These are phyloP conservation scores for Polyommatus icarus DNA, from an alignment of 2,888 invertebrate genomes.

Conservation along the genomic window DNA sequence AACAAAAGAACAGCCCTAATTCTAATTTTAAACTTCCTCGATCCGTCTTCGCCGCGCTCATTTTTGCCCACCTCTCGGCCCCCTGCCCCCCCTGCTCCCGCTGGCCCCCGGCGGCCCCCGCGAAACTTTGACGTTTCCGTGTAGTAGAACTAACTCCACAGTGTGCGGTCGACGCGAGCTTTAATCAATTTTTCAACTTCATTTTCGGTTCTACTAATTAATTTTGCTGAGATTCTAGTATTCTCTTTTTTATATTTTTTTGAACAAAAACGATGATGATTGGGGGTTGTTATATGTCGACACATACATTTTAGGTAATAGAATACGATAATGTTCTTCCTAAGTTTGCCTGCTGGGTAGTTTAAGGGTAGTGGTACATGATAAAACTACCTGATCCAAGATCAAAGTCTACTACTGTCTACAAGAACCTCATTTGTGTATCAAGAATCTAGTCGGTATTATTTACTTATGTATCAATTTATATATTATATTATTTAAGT, in stretches of 20 bases:
- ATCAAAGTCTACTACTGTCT: too few species aligned
- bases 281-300: neutral
- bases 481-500: too few species aligned
- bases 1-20: conserved; percentile 45
- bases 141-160: conserved; percentile 53
- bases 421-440: too few species aligned
- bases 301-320: neutral
- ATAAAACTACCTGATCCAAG: too few species aligned
- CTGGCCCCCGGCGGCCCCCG: conserved; percentile 38
- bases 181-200: conserved; percentile 74
- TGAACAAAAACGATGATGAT: neutral
- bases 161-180: conserved; percentile 58
- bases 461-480: too few species aligned
- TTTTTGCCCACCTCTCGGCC: conserved; percentile 53
- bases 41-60: conserved; percentile 59
- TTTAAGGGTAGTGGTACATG: too few species aligned
- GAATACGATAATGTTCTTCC: too few species aligned
- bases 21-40: conserved; percentile 61
- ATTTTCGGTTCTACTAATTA: conserved; percentile 56
- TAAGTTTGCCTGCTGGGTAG: too few species aligned
- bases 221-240: conserved; percentile 40
- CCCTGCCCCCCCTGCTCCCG: conserved; percentile 37
- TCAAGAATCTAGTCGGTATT: too few species aligned
- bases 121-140: conserved; percentile 52
- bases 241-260: neutral